phyloP scores from a whole-genome alignment of 2,797 vertebrate genomes.

The Hoplostethus atlanticus region DNA sequence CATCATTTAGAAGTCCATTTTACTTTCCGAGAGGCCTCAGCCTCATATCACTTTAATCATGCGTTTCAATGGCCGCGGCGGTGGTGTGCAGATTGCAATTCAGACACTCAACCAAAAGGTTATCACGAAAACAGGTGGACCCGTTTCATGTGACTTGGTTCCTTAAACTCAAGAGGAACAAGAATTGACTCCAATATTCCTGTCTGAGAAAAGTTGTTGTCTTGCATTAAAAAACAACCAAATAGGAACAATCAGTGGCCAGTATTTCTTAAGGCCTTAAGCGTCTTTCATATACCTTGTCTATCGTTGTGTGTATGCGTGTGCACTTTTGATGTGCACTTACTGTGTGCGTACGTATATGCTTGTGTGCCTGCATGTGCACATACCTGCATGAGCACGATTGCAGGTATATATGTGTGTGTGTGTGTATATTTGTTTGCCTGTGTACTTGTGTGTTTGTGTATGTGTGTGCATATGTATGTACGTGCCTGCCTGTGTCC shows the following conservation, averaged over 20 bases:
- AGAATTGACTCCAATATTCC: background rate
- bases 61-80: background rate
- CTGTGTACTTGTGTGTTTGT: slow-evolving; percentile 40
- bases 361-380: slow-evolving; percentile 42
- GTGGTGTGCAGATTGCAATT: background rate
- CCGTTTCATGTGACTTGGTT: no score
- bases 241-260: background rate
- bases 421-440: slow-evolving; percentile 1
- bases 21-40: slow-evolving; percentile 23
- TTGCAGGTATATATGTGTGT: slow-evolving; percentile 39
- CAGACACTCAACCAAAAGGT: background rate
- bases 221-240: background rate
- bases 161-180: no score
- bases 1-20: slow-evolving; percentile 30
- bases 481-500: slow-evolving; percentile 36
- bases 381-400: slow-evolving; percentile 52
- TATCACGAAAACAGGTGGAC: background rate
- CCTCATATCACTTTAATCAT: slow-evolving; percentile 13
- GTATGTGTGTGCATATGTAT: slow-evolving; percentile 18
- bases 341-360: slow-evolving; percentile 22
- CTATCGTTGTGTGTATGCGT: slow-evolving; percentile 5
- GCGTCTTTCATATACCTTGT: slow-evolving; percentile 8
- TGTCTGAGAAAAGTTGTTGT: background rate
- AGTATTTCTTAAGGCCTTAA: background rate
- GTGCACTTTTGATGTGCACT: slow-evolving; percentile 28